A percentile compares a stretch with the other conserved stretches of the same genome.
Evolutionary conservation across 2,888 invertebrate genomes (phyloP).

Genomic region (Odontocolon sp.): DNA sequence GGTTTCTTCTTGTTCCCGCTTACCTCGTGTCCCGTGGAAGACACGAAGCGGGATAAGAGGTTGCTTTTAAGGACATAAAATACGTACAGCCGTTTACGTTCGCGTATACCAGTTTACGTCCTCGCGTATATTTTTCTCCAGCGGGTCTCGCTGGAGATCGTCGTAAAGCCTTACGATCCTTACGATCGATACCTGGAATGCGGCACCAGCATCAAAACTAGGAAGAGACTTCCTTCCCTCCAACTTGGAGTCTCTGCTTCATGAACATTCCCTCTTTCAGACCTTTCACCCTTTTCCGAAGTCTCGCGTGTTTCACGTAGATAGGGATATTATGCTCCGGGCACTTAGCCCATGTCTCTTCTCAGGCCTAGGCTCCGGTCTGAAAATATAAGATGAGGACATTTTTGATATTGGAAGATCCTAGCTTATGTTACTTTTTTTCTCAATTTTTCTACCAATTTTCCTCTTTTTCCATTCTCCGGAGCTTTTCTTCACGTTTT

Average conservation of each 20-base stretch:
- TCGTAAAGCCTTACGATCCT: conserved; percentile 62
- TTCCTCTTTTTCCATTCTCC: background rate
- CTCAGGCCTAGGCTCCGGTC: conserved; percentile 7
- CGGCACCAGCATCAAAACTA: background rate
- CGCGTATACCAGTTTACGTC: conserved; percentile 48
- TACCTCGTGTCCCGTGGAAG: conserved; percentile 13
- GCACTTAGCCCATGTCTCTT: conserved; percentile 42
- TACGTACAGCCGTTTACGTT: conserved; percentile 63
- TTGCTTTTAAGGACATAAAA: conserved; percentile 77
- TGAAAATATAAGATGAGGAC: background rate
- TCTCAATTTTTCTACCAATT: background rate
- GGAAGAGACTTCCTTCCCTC: background rate
- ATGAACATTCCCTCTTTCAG: conserved; percentile 16
- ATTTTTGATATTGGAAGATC: conserved; percentile 34
- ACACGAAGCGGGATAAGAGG: conserved; percentile 69
- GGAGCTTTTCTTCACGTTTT: background rate
- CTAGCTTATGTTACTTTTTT: background rate
- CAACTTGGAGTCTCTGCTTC: conserved; percentile 22
- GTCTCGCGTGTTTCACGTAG: conserved; percentile 55
- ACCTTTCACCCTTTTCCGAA: conserved; percentile 5
- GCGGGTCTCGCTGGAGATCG: conserved; percentile 30
- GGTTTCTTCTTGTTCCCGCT: background rate
- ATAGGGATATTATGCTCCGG: conserved; percentile 55
- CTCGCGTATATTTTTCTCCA: conserved; percentile 44
- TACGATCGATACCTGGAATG: conserved; percentile 49